These are phyloP conservation scores for Azorinus chamasolen DNA, from an alignment of 2,888 invertebrate genomes.

Conservation along the genomic window DNA sequence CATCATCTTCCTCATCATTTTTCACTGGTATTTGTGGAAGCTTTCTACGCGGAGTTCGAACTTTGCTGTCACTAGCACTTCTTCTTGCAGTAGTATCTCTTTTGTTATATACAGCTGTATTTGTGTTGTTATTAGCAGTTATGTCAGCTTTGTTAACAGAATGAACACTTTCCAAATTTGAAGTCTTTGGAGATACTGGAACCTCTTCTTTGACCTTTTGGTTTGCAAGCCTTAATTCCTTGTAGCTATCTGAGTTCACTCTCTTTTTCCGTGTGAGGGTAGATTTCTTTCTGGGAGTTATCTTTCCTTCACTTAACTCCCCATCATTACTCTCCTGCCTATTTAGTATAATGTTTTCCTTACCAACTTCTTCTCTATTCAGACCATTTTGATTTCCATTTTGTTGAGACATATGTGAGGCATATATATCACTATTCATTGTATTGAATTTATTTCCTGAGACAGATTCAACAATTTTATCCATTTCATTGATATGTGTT, in stretches of 20 bases:
- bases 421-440: too few species aligned
- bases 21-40: conserved; percentile 50
- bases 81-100: conserved; percentile 2
- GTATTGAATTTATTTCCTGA: too few species aligned
- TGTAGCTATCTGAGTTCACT: conserved; percentile 26
- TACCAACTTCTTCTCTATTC: background rate
- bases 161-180: too few species aligned
- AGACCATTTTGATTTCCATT: background rate
- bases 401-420: too few species aligned
- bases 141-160: too few species aligned
- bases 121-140: conserved; percentile 1
- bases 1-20: conserved; percentile 50
- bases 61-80: conserved; percentile 28
- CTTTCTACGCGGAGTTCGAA: conserved; percentile 40
- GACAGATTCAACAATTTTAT: too few species aligned
- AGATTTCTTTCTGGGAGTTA: background rate
- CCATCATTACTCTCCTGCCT: background rate
- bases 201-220: conserved; percentile 8
- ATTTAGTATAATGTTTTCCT: background rate
- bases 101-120: background rate
- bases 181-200: too few species aligned
- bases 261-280: conserved; percentile 7
- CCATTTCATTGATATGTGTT: too few species aligned
- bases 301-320: background rate
- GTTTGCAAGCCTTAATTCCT: conserved; percentile 17